Conservation (phyloP, 2,797 vertebrate genomes). For the Oreortyx pictus region DNA sequence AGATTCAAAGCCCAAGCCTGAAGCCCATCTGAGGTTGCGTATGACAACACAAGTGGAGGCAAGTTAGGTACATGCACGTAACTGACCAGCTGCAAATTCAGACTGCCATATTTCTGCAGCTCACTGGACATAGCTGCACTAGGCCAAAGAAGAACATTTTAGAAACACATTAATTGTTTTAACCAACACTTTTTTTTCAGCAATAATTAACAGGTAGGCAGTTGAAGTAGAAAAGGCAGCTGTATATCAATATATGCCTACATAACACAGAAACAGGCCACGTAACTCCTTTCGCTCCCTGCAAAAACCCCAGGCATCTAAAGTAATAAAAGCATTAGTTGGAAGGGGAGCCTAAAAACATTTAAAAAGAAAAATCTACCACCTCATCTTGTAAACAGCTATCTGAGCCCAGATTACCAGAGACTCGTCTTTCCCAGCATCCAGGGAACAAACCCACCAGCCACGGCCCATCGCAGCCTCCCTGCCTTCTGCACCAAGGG, state of each 20-base stretch:
- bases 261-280: accelerated
- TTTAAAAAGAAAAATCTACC: not conserved
- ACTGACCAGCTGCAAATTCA: not conserved
- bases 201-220: not conserved
- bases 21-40: not conserved
- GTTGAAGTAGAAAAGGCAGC: not conserved
- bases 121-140: not conserved
- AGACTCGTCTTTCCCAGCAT: not conserved
- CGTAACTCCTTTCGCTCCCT: not conserved
- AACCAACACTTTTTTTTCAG: not conserved
- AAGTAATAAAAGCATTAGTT: accelerated
- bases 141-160: not conserved
- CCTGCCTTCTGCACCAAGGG: not conserved
- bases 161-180: not conserved
- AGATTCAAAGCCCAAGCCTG: not conserved
- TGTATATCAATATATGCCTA: accelerated
- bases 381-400: not conserved
- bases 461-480: accelerated
- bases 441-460: not conserved
- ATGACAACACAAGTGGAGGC: not conserved
- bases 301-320: not conserved
- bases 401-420: not conserved
- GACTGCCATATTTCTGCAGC: accelerated
- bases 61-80: accelerated
- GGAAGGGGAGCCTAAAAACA: not conserved